Percentiles rank a stretch among this genome's conserved stretches.
Evolutionary conservation across 2,797 vertebrate genomes (phyloP).

Genomic region (Sorex maritimensis): DNA sequence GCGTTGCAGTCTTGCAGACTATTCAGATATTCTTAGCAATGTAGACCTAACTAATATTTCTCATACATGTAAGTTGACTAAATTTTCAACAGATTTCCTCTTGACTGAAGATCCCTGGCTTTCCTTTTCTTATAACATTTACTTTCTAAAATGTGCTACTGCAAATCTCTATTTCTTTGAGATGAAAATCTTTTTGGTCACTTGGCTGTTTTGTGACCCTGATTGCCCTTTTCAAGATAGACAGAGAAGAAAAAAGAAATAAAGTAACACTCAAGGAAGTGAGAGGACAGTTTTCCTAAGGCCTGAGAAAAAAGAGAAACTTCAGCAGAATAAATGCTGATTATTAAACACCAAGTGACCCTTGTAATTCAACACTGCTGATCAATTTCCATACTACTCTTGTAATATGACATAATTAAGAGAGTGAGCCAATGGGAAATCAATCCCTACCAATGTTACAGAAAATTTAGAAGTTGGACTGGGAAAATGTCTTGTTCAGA

Average conservation of each 20-base stretch:
- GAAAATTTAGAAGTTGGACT: neutral
- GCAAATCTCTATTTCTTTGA: neutral
- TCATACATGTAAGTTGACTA: neutral
- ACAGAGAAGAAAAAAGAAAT: neutral
- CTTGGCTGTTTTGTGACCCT: neutral
- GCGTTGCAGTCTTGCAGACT: neutral
- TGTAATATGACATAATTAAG: neutral
- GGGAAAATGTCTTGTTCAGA: neutral
- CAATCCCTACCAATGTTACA: neutral
- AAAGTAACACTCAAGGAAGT: neutral
- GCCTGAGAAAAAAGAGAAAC: too few species aligned
- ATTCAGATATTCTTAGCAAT: neutral
- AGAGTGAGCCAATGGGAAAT: neutral
- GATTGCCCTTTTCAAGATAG: neutral
- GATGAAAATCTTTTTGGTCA: neutral
- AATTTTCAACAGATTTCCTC: neutral
- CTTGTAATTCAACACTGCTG: neutral
- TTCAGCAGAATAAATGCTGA: neutral
- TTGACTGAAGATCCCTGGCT: neutral
- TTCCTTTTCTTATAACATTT: neutral
- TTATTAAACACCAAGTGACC: neutral
- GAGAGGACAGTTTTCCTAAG: too few species aligned
- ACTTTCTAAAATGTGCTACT: neutral
- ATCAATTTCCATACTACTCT: neutral
- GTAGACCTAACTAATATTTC: neutral